These are phyloP conservation scores for Diarsia dahlii DNA, from an alignment of 2,888 invertebrate genomes.

Conservation along the genomic window DNA sequence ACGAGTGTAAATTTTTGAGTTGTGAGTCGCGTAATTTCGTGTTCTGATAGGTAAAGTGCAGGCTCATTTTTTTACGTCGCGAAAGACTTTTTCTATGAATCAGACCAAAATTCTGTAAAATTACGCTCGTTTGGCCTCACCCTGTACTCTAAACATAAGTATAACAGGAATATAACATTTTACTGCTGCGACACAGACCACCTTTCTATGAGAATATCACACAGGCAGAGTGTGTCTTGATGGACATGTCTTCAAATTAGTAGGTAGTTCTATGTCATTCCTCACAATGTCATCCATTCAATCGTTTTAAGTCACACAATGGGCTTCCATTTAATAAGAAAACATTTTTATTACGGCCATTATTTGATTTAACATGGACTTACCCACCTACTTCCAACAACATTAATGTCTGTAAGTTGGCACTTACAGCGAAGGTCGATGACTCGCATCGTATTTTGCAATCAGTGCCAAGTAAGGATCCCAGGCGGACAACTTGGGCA, in stretches of 20 bases:
- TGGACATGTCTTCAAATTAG: background rate
- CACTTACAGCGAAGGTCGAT: constrained; percentile 34
- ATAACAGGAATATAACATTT: background rate
- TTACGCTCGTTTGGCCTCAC: too few relatives aligned
- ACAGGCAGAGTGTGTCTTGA: background rate
- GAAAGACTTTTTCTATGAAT: too few relatives aligned
- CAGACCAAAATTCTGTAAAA: too few relatives aligned
- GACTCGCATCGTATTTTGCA: constrained; percentile 45
- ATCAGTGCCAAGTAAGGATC: constrained; percentile 47
- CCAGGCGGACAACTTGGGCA: constrained; percentile 14
- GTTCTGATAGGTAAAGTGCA: too few relatives aligned
- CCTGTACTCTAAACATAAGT: background rate
- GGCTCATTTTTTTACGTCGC: too few relatives aligned
- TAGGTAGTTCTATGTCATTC: background rate
- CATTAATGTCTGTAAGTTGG: constrained; percentile 20
- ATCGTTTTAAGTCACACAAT: background rate
- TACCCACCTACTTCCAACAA: background rate
- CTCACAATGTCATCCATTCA: background rate
- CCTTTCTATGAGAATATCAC: background rate
- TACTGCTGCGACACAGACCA: background rate
- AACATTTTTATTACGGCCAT: background rate
- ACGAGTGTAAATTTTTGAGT: too few relatives aligned
- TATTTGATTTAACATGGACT: background rate
- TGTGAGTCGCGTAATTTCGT: too few relatives aligned
- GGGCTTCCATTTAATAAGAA: background rate